These are phyloP conservation scores for Buceros bicornis DNA, from an alignment of 2,797 vertebrate species.

Conservation along the genomic window DNA sequence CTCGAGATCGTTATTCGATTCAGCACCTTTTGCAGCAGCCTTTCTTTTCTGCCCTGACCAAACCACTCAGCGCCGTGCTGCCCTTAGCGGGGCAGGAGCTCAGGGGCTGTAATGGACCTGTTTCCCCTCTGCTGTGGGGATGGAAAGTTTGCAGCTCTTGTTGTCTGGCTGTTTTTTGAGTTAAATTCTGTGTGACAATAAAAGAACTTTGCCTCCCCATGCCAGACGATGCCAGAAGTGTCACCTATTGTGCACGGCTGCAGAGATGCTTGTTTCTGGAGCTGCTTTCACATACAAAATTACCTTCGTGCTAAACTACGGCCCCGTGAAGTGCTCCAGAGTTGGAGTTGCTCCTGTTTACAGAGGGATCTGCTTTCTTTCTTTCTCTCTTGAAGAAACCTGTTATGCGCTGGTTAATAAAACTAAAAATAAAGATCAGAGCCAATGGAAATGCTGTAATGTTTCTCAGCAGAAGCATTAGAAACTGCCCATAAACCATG, in stretches of 20 bases:
- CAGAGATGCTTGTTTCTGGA: neutral
- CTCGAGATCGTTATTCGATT: neutral
- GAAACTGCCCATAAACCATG: constrained; percentile 72
- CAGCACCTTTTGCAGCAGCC: neutral
- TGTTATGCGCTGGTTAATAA: constrained; percentile 77
- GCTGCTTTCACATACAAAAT: neutral
- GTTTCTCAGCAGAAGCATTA: constrained; percentile 77
- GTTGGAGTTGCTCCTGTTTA: constrained; percentile 74
- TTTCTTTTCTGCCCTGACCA: neutral
- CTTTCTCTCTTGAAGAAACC: constrained; percentile 78
- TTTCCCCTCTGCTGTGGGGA: constrained; percentile 48
- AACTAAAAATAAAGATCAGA: constrained; percentile 82
- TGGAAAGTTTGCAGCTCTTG: constrained; percentile 15
- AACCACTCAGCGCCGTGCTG: rapidly evolving
- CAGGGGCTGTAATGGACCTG: neutral
- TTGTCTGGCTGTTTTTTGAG: neutral
- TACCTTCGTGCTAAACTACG: neutral
- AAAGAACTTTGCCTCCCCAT: neutral
- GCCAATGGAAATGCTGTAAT: constrained; percentile 75
- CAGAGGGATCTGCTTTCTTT: constrained; percentile 81
- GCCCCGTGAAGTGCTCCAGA: constrained; percentile 30
- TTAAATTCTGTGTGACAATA: neutral
- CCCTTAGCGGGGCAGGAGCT: neutral
- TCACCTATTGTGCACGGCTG: rapidly evolving
- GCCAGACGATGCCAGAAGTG: neutral